Conservation (phyloP, 2,888 invertebrate genomes). For the Geotrupes spiniger region DNA sequence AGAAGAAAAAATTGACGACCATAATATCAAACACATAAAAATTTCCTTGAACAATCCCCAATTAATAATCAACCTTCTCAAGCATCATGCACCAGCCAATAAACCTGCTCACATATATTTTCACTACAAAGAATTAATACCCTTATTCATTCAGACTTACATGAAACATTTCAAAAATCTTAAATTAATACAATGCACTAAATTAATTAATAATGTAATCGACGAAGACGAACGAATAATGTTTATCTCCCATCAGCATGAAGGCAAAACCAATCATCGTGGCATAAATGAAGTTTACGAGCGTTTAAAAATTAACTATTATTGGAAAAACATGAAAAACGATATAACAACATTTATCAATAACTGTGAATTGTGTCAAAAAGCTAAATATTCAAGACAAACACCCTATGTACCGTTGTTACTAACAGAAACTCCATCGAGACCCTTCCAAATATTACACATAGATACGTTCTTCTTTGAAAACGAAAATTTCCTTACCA, state of each 20-base stretch:
- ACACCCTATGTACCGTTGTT: neutral
- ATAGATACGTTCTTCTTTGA: too few relatives aligned
- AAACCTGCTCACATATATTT: too few relatives aligned
- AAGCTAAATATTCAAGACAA: neutral
- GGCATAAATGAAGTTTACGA: neutral
- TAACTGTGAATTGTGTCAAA: slow-evolving; percentile 1
- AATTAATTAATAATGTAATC: neutral
- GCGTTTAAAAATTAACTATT: slow-evolving; percentile 1
- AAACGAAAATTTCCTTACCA: too few relatives aligned
- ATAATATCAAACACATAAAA: too few relatives aligned
- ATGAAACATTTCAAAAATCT: neutral
- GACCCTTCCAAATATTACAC: too few relatives aligned
- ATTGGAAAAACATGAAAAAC: slow-evolving; percentile 1
- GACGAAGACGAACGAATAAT: neutral
- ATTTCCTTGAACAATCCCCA: too few relatives aligned
- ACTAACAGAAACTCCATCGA: neutral
- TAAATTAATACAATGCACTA: slow-evolving; percentile 1
- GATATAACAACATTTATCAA: neutral
- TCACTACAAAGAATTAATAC: too few relatives aligned
- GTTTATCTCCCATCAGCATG: neutral
- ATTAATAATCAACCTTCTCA: too few relatives aligned
- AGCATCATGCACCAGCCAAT: too few relatives aligned
- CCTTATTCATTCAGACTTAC: too few relatives aligned
- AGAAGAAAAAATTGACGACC: too few relatives aligned
- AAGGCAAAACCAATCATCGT: neutral